Percentiles rank a stretch among this genome's conserved stretches.
Evolutionary conservation across 2,113 vertebrate genomes (phyloP).

Genomic region (Rhynchomys soricoides): DNA sequence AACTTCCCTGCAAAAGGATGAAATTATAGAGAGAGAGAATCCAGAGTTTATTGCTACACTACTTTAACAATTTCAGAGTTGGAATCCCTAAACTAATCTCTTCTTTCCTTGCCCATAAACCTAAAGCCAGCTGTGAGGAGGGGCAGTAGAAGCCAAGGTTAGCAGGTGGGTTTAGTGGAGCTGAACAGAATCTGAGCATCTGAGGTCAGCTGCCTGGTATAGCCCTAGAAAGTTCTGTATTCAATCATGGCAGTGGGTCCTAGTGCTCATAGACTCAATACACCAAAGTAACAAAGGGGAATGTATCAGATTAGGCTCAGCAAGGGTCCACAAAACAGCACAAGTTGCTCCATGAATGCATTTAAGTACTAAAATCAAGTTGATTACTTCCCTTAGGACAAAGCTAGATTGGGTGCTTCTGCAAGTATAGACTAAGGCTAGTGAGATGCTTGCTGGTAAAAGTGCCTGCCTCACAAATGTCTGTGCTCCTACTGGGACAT

Average conservation of each 20-base stretch:
- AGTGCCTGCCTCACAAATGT: neutral
- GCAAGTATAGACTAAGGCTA: neutral
- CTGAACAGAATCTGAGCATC: constrained; percentile 55
- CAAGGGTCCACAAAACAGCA: neutral
- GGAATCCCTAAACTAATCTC: constrained; percentile 27
- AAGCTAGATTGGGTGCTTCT: neutral
- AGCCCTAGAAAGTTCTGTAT: neutral
- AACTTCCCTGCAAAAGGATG: neutral
- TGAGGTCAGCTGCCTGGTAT: constrained; percentile 10
- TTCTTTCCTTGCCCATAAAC: constrained; percentile 46
- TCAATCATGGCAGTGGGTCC: neutral
- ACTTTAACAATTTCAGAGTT: constrained; percentile 48
- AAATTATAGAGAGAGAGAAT: neutral
- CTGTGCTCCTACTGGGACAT: neutral
- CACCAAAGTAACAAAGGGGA: neutral
- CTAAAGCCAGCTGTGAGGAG: constrained; percentile 61
- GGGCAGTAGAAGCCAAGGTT: constrained; percentile 50
- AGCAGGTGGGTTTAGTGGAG: constrained; percentile 71
- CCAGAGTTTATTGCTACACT: neutral
- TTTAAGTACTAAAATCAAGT: neutral
- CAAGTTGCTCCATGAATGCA: neutral
- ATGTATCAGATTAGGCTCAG: neutral
- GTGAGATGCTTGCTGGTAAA: too few species aligned
- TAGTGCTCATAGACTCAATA: neutral
- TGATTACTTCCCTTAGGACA: fast-evolving